Evolutionary conservation across 2,888 invertebrate species (phyloP), one percentile per base, ranked within the genome.

Genomic region (Panorpa germanica): DNA sequence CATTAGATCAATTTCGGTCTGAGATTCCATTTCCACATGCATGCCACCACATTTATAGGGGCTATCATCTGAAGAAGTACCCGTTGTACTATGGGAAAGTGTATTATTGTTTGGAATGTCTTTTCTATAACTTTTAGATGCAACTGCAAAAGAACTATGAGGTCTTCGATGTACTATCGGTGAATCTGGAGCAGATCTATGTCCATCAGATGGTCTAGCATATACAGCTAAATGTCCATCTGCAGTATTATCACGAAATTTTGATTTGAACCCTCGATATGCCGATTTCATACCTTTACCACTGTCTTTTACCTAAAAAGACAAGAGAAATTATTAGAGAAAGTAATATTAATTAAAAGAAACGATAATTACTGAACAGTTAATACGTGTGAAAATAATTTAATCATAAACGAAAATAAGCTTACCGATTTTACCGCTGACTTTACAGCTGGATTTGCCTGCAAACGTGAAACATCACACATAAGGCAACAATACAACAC

Each of bases 371-470:
- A 29, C 31, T 14, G 9, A 15, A 25, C 16, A 28, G 28, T 21
- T 31, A 18, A 15, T 14, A 23, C 19, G 16, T 23, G 24, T 16
- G 15, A 15, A 20, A 32, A 34, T 16, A 20, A 31, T 18, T 22
- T 16, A 16, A 15, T 25, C n/a, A 29, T 21, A 24, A 15, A 24
- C 11, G 10, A 31, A 34, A 37, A 33, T 39, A 41, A 36, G 35
- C 80, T 82, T 70, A 88, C 88, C 64, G 82, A 75, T 68, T 85
- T 83, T 35, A 88, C 85, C 47, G 88, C 88, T 54, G 78, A 81
- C 63, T 82, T 85, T 57, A 90, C 73, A 47, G 86, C 86, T 47
- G 88, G 88, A 63, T 88, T 88, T 41, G 88, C 83, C 85, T 86
- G 65, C 48, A 75, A 68, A 61, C 48, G 41, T 31, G 39, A n/a